Evolutionary conservation across 2,888 invertebrate genomes (phyloP), one percentile per base, ranked within the genome.

Genomic region (Nebria salina): DNA sequence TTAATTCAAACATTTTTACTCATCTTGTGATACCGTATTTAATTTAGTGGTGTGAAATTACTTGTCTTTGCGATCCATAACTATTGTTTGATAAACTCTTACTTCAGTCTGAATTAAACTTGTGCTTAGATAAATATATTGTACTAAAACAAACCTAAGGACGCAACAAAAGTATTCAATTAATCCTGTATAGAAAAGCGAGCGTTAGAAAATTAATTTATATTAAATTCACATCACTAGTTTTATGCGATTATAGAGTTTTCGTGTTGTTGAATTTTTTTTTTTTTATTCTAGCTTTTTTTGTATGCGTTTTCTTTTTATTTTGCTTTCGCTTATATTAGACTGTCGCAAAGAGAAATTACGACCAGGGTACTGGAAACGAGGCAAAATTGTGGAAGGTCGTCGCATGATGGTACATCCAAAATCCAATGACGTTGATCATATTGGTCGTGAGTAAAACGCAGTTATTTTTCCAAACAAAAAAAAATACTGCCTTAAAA

Each of bases 381-480:
- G 73, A 15, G 81, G 81, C 66, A 65, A 15, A 25, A 81, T 81
- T 41, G 73, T 76, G 8, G 76, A 65, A 25, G 81, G 81, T 42
- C 70, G 81, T 75, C 43, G 72, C n/a, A 72, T 81, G 26, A 54
- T 64, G 34, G 13, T 73, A 15, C 76, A 66, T 26, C 15, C 26
- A 5, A 26, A 13, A 66, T 3, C 8, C 34, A 75, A 70, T 64
- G 75, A 75, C 41, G 76, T 26, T 64, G 64, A 64, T 20, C 75
- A 81, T 42, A 15, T 81, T 76, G 72, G 73, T 34, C 72, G 81
- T 81, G 76, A 81, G 81, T 81, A 80, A 41, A 15, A 72, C 41
- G 43, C 73, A 42, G 26, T 41, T 20, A 73, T 20, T 20, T 41
- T 34, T n/a, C 41, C 15, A 73, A 73, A 68, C n/a, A 66, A 25